Conservation (phyloP, 2,113 vertebrate genomes). For the Cettia cetti region DNA sequence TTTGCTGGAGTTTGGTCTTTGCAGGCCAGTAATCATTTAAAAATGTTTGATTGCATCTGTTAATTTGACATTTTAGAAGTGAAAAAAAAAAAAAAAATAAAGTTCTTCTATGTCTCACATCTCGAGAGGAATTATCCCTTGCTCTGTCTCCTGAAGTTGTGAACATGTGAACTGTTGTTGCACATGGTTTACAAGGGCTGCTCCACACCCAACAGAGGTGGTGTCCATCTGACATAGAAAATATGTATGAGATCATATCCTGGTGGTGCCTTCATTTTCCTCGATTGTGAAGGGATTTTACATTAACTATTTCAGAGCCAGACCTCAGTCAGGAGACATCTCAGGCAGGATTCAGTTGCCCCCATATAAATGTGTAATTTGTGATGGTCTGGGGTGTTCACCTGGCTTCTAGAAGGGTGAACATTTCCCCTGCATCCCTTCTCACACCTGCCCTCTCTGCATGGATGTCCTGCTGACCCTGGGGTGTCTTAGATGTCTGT, state of each 20-base stretch:
- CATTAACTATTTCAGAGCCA: neutral
- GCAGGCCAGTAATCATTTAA: neutral
- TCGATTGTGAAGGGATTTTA: neutral
- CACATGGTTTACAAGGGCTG: neutral
- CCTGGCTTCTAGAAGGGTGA: neutral
- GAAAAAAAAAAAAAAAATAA: neutral
- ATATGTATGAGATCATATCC: neutral
- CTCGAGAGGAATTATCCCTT: neutral
- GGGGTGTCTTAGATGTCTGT: neutral
- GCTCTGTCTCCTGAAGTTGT: neutral
- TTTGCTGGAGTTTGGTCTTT: neutral
- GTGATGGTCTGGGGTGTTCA: neutral
- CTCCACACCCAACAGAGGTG: neutral
- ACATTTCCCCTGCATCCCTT: neutral
- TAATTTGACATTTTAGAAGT: neutral
- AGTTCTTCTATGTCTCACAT: neutral
- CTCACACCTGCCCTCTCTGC: neutral
- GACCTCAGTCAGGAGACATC: neutral
- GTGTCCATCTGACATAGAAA: neutral
- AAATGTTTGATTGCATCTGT: neutral
- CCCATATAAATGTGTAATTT: neutral
- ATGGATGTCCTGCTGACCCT: neutral
- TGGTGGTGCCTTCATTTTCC: neutral
- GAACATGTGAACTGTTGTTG: neutral
- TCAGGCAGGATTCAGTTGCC: neutral